phyloP scores from a whole-genome alignment of 1,140 invertebrate species.

The Cotesia chilonis region DNA sequence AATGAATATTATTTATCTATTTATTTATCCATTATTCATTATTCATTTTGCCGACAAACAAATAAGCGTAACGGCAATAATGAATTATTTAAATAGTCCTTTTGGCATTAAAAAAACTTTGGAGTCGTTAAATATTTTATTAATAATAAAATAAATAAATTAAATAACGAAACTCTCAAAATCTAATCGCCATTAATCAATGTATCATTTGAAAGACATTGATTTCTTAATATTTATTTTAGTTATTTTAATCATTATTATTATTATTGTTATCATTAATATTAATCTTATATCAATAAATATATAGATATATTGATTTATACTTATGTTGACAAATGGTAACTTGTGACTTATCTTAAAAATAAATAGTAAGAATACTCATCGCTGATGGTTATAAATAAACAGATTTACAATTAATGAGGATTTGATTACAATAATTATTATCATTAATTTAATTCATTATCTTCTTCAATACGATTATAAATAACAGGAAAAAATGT shows the following conservation, averaged over 20 bases:
- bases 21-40: constrained; percentile 10
- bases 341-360: constrained; percentile 15
- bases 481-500: constrained; percentile 65
- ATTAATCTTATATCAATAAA: constrained; percentile 15
- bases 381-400: constrained; percentile 8
- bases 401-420: constrained; percentile 42
- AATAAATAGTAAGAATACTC: constrained; percentile 8
- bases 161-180: background rate
- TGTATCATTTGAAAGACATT: constrained; percentile 16
- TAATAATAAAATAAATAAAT: background rate
- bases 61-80: constrained; percentile 23
- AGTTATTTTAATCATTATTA: too few relatives aligned
- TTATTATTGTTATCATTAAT: too few relatives aligned
- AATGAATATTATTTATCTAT: background rate
- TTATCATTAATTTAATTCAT: constrained; percentile 27
- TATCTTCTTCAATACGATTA: constrained; percentile 48
- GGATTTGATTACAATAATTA: constrained; percentile 39
- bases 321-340: constrained; percentile 12
- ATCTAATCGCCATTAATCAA: background rate
- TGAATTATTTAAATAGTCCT: background rate
- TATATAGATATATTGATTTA: constrained; percentile 2
- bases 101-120: background rate
- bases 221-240: constrained; percentile 21
- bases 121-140: background rate
- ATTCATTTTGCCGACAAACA: constrained; percentile 22